Base-by-base conservation (phyloP, 2,888 invertebrate genomes). In the Drosophila subsilvestris region DNA sequence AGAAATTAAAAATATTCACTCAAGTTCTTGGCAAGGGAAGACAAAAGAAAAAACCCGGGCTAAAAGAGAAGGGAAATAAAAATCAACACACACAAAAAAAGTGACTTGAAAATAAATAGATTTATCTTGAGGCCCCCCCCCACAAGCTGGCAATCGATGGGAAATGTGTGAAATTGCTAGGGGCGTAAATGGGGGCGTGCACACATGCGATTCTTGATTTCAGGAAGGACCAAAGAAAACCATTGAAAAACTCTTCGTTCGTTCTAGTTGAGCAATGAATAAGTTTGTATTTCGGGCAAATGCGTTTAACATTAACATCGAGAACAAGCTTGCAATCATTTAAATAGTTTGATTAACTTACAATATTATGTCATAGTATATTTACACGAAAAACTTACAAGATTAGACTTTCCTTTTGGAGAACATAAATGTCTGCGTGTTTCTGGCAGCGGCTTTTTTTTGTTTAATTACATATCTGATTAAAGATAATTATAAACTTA, bases 1-100 rank as follows among this genome's bases (percentile, higher is more conserved):
- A 77, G 63, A 75, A 81, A 75, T 80, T 65, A 71, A 81, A 79
- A 77, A 67, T 58, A 69, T 58, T 75, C 73, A 57, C 61, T 58
- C 49, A 58, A 59, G 53, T 10, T 18, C n/a, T 7, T 3, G n/a
- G 12, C 32, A 47, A 56, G 29, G 2, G 37, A 65, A 55, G 50
- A 63, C 32, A 63, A 44, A 62, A 51, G 54, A 51, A 74, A 51
- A 50, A 18, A 5, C 12, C 12, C 51, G 29, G 12, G 32, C 6
- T 10, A 17, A 53, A 54, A 65, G n/a, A 37, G 9, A 14, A 48
- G 25, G 49, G 43, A 14, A n/a, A 18, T 12, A 43, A 7, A 37
- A 59, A 1, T 27, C 27, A 71, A 68, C 54, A 55, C 9, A 37
- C n/a, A 44, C 22, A 63, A 45, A 1, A 56, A 45, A 57, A 60